phyloP scores from a whole-genome alignment of 2,888 invertebrate genomes.

The Tromatobia lineatoria region DNA sequence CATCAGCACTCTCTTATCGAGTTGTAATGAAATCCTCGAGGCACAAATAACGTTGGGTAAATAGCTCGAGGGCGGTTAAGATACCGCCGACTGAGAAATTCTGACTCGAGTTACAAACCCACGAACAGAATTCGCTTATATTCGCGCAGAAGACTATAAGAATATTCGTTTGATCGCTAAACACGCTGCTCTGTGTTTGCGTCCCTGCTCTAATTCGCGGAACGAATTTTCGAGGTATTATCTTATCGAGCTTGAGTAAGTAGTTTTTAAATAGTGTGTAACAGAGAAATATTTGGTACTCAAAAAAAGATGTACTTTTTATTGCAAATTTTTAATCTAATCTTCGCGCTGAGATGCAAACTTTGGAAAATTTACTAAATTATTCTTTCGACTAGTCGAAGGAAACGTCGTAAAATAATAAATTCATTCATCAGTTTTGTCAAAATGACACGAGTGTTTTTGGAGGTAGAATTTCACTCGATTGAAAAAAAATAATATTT shows the following conservation, averaged over 20 bases:
- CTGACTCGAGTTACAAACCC: neutral
- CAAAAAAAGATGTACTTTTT: too few species aligned
- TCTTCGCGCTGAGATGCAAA: too few species aligned
- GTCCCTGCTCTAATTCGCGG: slow-evolving; percentile 1
- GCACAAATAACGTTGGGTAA: slow-evolving; percentile 19
- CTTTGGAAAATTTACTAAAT: too few species aligned
- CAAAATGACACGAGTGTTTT: too few species aligned
- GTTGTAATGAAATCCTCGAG: slow-evolving; percentile 54
- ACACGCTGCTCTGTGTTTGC: neutral
- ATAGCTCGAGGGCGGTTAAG: neutral
- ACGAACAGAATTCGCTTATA: slow-evolving; percentile 19
- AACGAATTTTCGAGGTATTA: slow-evolving; percentile 2
- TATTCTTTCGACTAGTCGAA: too few species aligned
- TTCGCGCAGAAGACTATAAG: slow-evolving; percentile 20
- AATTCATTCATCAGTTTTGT: too few species aligned
- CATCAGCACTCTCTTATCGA: slow-evolving; percentile 61
- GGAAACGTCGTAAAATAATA: too few species aligned
- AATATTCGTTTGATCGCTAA: slow-evolving; percentile 32
- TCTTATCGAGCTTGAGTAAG: neutral
- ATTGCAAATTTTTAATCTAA: too few species aligned
- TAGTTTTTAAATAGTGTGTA: neutral
- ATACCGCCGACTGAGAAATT: slow-evolving; percentile 18
- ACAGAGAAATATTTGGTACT: neutral
- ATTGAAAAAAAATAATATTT: too few species aligned
- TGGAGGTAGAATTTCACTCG: too few species aligned